A percentile compares a stretch with the other conserved stretches of the same genome.
phyloP scores from a whole-genome alignment of 64 coral and sea anemone genomes.

The Cladopsammia gracilis region DNA sequence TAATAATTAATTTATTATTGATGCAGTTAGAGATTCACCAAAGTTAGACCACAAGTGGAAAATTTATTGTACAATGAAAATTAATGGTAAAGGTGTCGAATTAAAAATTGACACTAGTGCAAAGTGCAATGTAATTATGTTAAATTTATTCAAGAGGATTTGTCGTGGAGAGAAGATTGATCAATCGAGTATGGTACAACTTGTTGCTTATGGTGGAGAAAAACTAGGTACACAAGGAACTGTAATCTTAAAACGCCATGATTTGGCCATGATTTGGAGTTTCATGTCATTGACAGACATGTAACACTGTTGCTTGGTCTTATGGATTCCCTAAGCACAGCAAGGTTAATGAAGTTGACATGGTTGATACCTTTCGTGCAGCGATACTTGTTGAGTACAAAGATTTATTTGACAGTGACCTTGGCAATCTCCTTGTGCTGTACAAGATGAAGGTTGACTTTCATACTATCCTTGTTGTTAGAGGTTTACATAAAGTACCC shows the following conservation, averaged over 20 bases:
- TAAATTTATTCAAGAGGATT: too few relatives aligned
- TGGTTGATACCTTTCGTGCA: conserved; percentile 9
- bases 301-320: neutral
- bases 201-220: conserved; percentile 35
- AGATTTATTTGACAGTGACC: conserved; percentile 28
- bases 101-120: too few relatives aligned
- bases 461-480: conserved; percentile 10
- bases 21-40: too few relatives aligned
- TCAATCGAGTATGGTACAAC: neutral
- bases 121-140: too few relatives aligned
- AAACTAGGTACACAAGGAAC: conserved; percentile 10
- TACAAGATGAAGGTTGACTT: conserved; percentile 44
- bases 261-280: neutral
- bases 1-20: too few relatives aligned
- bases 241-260: neutral
- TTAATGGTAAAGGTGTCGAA: too few relatives aligned
- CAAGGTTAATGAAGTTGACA: neutral
- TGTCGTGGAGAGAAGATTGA: too few relatives aligned
- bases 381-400: conserved; percentile 18
- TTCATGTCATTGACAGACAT: neutral
- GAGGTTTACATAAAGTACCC: conserved; percentile 24
- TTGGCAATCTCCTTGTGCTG: neutral
- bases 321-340: neutral
- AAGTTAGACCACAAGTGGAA: too few relatives aligned
- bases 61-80: too few relatives aligned